phyloP scores from a whole-genome alignment of 2,113 vertebrate genomes.

The Sporophila hypoxantha region DNA sequence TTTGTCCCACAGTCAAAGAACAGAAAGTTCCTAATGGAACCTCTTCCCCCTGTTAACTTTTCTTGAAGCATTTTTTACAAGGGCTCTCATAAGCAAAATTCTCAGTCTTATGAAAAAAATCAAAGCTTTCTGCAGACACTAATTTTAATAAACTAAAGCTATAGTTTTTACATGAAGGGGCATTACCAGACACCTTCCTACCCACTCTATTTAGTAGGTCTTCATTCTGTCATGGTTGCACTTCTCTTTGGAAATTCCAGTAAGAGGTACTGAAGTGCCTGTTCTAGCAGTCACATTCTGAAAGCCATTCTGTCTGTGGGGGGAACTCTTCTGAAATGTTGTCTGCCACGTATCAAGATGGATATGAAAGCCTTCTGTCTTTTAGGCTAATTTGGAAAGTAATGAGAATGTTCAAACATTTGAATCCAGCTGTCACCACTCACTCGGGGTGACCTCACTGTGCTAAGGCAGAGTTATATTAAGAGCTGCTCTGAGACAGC shows the following conservation, averaged over 20 bases:
- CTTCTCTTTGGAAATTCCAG: not conserved
- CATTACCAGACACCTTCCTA: not conserved
- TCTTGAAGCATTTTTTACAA: not conserved
- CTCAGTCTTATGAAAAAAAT: not conserved
- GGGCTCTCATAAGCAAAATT: not conserved
- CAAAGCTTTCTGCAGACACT: not conserved
- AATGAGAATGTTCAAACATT: not conserved
- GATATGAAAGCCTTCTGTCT: not conserved
- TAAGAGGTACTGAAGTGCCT: not conserved
- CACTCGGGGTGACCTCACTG: not conserved
- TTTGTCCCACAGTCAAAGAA: not conserved
- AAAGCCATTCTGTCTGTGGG: not conserved
- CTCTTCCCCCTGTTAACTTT: not conserved
- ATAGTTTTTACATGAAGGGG: not conserved
- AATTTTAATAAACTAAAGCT: not conserved
- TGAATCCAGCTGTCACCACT: not conserved
- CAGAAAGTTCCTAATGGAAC: not conserved
- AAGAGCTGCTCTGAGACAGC: not conserved
- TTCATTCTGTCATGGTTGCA: not conserved
- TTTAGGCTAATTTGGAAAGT: not conserved
- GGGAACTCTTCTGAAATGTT: not conserved
- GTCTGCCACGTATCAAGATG: not conserved
- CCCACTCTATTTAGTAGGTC: not conserved
- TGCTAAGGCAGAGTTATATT: not conserved
- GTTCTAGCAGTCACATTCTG: not conserved